Evolutionary conservation across 2,797 vertebrate genomes (phyloP).

Genomic region (Carapus acus): DNA sequence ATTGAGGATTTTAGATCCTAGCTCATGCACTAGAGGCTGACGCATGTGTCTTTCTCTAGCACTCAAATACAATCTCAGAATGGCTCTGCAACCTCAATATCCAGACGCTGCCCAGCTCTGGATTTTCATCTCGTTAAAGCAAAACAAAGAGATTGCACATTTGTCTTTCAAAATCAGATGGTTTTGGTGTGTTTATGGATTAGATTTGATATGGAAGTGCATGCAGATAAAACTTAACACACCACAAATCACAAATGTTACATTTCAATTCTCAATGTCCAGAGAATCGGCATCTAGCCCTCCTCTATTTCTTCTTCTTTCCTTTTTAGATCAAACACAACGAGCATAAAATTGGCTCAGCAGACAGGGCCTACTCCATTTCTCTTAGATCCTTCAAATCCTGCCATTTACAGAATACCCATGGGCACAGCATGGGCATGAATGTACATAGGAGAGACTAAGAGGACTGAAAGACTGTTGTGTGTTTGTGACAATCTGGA

Average conservation of each 20-base stretch:
- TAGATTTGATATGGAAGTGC: too few species aligned
- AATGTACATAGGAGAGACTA: background rate
- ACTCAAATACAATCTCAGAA: slow-evolving; percentile 33
- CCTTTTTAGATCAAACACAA: too few species aligned
- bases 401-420: background rate
- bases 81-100: slow-evolving; percentile 17
- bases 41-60: slow-evolving; percentile 44
- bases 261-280: too few species aligned
- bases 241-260: too few species aligned
- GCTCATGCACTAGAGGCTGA: slow-evolving; percentile 31
- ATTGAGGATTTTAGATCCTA: slow-evolving; percentile 33
- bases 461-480: background rate
- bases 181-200: too few species aligned
- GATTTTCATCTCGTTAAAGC: too few species aligned
- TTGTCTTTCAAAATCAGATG: too few species aligned
- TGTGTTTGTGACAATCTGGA: background rate
- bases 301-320: too few species aligned
- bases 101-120: background rate
- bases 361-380: background rate
- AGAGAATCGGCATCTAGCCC: too few species aligned
- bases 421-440: background rate
- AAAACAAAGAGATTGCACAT: too few species aligned
- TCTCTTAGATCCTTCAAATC: background rate
- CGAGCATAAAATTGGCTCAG: too few species aligned
- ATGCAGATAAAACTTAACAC: too few species aligned